phyloP scores from a whole-genome alignment of 1,140 invertebrate species.

The Danaus melanippus region DNA sequence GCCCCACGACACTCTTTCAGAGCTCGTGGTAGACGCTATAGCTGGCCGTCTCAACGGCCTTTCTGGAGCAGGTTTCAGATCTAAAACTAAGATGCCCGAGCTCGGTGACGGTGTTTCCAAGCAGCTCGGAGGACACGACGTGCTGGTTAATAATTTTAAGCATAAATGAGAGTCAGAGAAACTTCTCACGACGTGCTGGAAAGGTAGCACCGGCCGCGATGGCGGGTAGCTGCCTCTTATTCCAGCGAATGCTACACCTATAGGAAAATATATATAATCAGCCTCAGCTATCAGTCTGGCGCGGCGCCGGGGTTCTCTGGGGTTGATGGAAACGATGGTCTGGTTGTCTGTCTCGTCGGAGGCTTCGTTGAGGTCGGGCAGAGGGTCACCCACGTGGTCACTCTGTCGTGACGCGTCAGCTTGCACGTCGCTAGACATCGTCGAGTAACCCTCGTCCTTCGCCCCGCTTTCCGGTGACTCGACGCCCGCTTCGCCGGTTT shows the following conservation, averaged over 20 bases:
- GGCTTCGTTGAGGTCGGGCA: conserved; percentile 81
- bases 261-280: conserved; percentile 78
- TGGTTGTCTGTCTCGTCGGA: conserved; percentile 78
- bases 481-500: conserved; percentile 70
- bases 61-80: conserved; percentile 66
- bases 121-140: conserved; percentile 67
- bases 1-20: conserved; percentile 72
- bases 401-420: conserved; percentile 76
- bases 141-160: conserved; percentile 75
- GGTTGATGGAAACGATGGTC: conserved; percentile 70
- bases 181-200: conserved; percentile 80
- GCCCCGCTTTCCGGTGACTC: conserved; percentile 83
- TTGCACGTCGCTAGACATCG: conserved; percentile 91
- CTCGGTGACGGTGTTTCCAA: conserved; percentile 73
- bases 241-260: conserved; percentile 77
- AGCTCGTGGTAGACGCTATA: conserved; percentile 62
- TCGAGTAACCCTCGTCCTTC: conserved; percentile 90
- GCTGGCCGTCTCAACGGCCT: conserved; percentile 52
- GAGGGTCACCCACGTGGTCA: conserved; percentile 68
- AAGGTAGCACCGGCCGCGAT: conserved; percentile 76
- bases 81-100: conserved; percentile 73
- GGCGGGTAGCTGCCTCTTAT: conserved; percentile 81
- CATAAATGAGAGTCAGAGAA: conserved; percentile 82
- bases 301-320: conserved; percentile 68
- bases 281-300: conserved; percentile 73